Evolutionary conservation across 2,797 vertebrate genomes (phyloP), one percentile per base, ranked within the genome.

Genomic region (Menidia menidia): DNA sequence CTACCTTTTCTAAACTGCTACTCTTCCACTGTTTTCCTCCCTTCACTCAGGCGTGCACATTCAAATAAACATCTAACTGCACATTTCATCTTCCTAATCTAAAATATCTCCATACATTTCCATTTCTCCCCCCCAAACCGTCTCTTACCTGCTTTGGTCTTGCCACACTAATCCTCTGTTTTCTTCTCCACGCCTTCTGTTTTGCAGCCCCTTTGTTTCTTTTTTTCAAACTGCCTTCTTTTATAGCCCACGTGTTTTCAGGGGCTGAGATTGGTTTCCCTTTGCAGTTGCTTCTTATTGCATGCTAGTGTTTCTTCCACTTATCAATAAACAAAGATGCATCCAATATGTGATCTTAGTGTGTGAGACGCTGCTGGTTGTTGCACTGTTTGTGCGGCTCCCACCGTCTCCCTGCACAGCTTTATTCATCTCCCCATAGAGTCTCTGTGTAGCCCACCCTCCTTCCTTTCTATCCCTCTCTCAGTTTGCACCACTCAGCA

Each of bases 391-490:
- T 72, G 76, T 85, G 69, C 61, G 41, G 92, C 93, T 61, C 92
- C 90, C 59, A 91, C 92, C 47, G 79, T 87, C 77, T 94, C 93
- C 93, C 80, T 92, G 89, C 93, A 94, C 88, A 92, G 94, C 89
- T 95, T 89, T 71, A 92, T 94, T 87, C 94, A 93, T 95, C 80
- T 81, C 76, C 75, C 68, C 61, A 43, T 68, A 64, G 56, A 77
- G 78, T 54, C 72, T 66, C 53, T 63, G 63, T 85, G 72, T 53
- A 73, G 16, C 74, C 39, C 18, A 35, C 33, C 67, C 33, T 19
- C 16, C 48, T 57, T 53, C 50, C 35, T 18, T 39, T 64, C 62
- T 18, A 53, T 71, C 63, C 53, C 64, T 76, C 58, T 77, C 68
- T 60, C 60, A 60, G 32, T 71, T 83, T 62, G 31, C 63, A 15